Conservation (phyloP, 2,888 invertebrate species). For the Chrysolina haemoptera region DNA sequence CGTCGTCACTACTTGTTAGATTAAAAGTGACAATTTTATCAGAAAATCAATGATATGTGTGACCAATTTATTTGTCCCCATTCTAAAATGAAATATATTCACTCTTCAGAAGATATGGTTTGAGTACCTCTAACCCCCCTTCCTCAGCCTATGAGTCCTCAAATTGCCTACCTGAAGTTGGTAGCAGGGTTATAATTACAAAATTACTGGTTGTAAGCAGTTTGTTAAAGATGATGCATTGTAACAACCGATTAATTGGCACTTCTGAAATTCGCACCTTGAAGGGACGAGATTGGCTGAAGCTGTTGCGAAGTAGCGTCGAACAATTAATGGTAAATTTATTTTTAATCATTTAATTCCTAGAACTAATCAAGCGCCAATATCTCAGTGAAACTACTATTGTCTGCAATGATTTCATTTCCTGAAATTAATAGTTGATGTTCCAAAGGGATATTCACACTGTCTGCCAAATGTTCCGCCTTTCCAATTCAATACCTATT, state of each 20-base stretch:
- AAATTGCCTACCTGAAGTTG: conserved; percentile 20
- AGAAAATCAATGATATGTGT: too few species aligned
- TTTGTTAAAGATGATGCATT: conserved; percentile 22
- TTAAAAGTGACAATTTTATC: too few species aligned
- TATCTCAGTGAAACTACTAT: not conserved
- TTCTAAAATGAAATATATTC: too few species aligned
- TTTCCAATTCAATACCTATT: not conserved
- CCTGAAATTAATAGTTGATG: not conserved
- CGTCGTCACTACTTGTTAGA: too few species aligned
- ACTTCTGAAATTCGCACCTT: conserved; percentile 27
- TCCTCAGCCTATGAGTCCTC: not conserved
- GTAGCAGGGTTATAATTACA: conserved; percentile 28
- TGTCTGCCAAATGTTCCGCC: not conserved
- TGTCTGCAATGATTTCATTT: not conserved
- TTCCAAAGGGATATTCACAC: not conserved
- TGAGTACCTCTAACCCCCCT: not conserved
- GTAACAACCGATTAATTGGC: conserved; percentile 28
- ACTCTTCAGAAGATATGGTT: too few species aligned
- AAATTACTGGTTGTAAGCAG: conserved; percentile 30
- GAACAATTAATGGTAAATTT: conserved; percentile 1
- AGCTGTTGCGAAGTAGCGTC: not conserved
- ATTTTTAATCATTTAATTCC: not conserved
- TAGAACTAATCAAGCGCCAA: not conserved
- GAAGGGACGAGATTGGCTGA: conserved; percentile 10
- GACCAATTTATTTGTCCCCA: too few species aligned